Percentiles rank a stretch among this genome's conserved stretches.
phyloP scores from a whole-genome alignment of 2,888 invertebrate genomes.

The Cremastinae sp. region DNA sequence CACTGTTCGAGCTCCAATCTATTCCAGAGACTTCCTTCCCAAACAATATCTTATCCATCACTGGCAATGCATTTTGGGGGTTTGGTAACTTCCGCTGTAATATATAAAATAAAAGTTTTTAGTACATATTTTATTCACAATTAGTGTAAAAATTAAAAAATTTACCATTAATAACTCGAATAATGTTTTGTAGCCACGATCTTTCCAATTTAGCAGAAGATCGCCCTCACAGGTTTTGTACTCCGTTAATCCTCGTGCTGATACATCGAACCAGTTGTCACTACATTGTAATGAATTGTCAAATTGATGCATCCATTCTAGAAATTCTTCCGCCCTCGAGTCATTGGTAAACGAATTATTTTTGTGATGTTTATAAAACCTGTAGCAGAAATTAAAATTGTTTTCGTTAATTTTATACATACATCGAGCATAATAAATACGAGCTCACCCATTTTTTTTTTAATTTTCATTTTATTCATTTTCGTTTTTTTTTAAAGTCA shows the following conservation, averaged over 20 bases:
- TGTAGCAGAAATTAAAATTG: slow-evolving; percentile 55
- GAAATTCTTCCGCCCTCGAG: slow-evolving; percentile 80
- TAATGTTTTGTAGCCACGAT: slow-evolving; percentile 86
- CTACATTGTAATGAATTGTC: slow-evolving; percentile 83
- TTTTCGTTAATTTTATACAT: slow-evolving; percentile 2
- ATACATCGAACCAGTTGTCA: slow-evolving; percentile 86
- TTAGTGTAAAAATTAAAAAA: neutral
- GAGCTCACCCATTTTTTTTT: too few relatives aligned
- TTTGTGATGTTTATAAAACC: slow-evolving; percentile 68
- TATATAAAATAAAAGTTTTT: slow-evolving; percentile 54
- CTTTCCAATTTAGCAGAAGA: slow-evolving; percentile 87
- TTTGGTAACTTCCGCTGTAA: slow-evolving; percentile 82
- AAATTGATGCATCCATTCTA: slow-evolving; percentile 84
- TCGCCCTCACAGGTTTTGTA: slow-evolving; percentile 88
- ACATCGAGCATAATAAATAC: too few relatives aligned
- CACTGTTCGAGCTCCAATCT: slow-evolving; percentile 80
- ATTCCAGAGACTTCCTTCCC: slow-evolving; percentile 83
- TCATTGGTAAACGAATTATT: slow-evolving; percentile 66
- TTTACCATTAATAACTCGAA: slow-evolving; percentile 86
- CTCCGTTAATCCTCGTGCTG: slow-evolving; percentile 84
- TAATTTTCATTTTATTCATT: neutral
- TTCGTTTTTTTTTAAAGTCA: too few relatives aligned
- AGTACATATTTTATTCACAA: too few relatives aligned
- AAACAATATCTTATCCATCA: slow-evolving; percentile 80
- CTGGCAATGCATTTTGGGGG: slow-evolving; percentile 78